These are phyloP conservation scores for Caracal caracal DNA, from an alignment of 2,113 vertebrate species.

Conservation along the genomic window DNA sequence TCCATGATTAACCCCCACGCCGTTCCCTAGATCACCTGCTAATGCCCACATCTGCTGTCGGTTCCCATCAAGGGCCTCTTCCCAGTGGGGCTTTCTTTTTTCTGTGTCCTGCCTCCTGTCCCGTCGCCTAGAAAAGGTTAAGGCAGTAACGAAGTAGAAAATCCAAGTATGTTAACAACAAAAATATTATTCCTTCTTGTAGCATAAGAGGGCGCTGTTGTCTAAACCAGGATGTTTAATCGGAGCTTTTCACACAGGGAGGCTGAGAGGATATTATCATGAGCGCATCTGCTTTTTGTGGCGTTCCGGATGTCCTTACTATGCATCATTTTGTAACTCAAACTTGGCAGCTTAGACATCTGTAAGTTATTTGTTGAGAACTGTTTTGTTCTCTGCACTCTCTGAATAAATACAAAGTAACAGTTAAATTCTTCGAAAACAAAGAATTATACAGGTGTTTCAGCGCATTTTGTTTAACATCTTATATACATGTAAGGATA, in stretches of 20 bases:
- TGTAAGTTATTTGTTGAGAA: neutral
- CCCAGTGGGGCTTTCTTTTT: neutral
- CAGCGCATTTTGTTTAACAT: neutral
- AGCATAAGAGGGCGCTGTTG: constrained; percentile 43
- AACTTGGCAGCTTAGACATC: neutral
- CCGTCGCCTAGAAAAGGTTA: neutral
- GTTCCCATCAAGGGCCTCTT: neutral
- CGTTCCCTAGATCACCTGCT: neutral
- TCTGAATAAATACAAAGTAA: neutral
- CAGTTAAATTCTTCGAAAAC: neutral
- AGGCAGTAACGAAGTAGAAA: neutral
- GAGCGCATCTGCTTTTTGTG: neutral
- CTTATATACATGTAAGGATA: neutral
- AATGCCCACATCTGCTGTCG: fast-evolving
- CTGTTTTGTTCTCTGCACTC: neutral
- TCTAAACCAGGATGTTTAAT: neutral
- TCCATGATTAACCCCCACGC: neutral
- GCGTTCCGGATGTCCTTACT: neutral
- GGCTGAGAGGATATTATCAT: neutral
- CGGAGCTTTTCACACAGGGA: fast-evolving
- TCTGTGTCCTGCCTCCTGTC: neutral
- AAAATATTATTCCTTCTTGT: neutral
- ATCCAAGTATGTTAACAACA: neutral
- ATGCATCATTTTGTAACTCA: neutral
- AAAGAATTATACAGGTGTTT: neutral